Percentiles rank a stretch among this genome's conserved stretches.
phyloP scores from a whole-genome alignment of 2,113 vertebrate genomes.

The Formicarius rufipectus region DNA sequence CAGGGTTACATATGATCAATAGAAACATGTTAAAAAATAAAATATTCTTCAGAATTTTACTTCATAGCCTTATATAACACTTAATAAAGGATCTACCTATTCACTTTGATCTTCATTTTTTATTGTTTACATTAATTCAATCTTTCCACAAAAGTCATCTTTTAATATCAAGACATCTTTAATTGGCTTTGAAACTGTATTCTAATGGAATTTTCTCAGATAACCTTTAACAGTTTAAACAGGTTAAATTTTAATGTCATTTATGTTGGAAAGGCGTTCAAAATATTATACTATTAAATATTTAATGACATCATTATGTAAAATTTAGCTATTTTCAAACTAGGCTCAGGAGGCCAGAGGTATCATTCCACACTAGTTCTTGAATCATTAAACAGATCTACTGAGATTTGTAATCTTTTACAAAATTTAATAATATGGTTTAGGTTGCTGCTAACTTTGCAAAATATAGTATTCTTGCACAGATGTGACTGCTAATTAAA shows the following conservation, averaged over 20 bases:
- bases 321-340: conserved; percentile 55
- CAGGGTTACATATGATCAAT: background rate
- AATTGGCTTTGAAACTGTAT: conserved; percentile 48
- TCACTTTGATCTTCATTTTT: conserved; percentile 7
- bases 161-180: background rate
- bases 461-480: conserved; percentile 67
- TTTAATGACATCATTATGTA: conserved; percentile 69
- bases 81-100: background rate
- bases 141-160: conserved; percentile 21
- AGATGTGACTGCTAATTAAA: conserved; percentile 78
- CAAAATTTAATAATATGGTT: conserved; percentile 71
- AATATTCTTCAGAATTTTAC: background rate
- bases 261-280: conserved; percentile 68
- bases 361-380: conserved; percentile 31
- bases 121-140: conserved; percentile 20
- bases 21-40: background rate
- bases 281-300: conserved; percentile 76
- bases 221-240: conserved; percentile 65
- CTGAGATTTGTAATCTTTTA: conserved; percentile 62
- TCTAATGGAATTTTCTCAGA: conserved; percentile 58
- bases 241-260: conserved; percentile 74
- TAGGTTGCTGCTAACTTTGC: conserved; percentile 72
- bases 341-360: conserved; percentile 36
- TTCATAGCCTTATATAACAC: background rate
- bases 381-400: conserved; percentile 61